These are phyloP conservation scores for Gadus macrocephalus DNA, from an alignment of 2,113 vertebrate species.

Conservation along the genomic window DNA sequence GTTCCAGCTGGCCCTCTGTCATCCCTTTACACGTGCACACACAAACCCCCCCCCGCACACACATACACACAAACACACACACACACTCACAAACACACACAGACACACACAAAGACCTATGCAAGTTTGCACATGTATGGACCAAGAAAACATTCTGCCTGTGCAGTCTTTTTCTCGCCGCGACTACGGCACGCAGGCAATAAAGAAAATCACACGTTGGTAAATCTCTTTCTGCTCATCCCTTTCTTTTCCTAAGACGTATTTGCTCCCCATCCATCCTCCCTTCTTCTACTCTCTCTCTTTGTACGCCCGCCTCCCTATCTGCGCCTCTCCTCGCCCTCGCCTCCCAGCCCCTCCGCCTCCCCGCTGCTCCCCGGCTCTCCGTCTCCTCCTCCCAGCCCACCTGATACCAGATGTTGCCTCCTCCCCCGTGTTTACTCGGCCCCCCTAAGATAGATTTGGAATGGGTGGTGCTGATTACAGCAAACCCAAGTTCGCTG, in stretches of 20 bases:
- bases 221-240: background rate
- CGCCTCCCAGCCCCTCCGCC: constrained; percentile 12
- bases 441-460: constrained; percentile 49
- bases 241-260: background rate
- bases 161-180: background rate
- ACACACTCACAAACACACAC: constrained; percentile 25
- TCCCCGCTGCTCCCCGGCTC: background rate
- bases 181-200: background rate
- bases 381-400: constrained; percentile 25
- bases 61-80: constrained; percentile 23
- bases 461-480: constrained; percentile 44
- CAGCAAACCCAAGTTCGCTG: constrained; percentile 48
- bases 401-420: constrained; percentile 57
- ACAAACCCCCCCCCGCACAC: constrained; percentile 23
- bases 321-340: constrained; percentile 17
- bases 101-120: constrained; percentile 7
- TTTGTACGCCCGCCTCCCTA: constrained; percentile 8
- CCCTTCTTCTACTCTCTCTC: background rate
- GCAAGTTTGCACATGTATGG: background rate
- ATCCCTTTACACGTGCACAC: constrained; percentile 51
- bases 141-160: background rate
- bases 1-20: constrained; percentile 59
- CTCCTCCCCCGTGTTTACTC: constrained; percentile 39
- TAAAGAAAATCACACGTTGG: too few species aligned
- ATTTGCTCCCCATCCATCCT: too few species aligned